Evolutionary conservation across 1,140 invertebrate species (phyloP).

Genomic region (Trachymyrmex septentrionalis): DNA sequence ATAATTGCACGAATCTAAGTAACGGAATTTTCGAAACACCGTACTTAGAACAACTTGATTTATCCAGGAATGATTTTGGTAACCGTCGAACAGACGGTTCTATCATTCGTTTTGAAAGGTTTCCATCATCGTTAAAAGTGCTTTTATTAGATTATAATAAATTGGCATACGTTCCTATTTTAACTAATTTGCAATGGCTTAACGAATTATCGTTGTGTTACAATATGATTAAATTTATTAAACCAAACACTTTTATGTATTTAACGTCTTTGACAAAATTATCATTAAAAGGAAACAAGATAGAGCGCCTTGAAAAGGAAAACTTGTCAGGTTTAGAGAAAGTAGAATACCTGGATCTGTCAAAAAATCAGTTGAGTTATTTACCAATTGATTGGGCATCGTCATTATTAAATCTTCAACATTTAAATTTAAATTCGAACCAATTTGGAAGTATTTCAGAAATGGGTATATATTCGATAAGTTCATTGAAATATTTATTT

Average conservation of each 20-base stretch:
- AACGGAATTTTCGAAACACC: neutral
- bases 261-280: constrained; percentile 23
- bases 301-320: neutral
- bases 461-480: neutral
- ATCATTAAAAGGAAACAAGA: constrained; percentile 43
- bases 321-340: neutral
- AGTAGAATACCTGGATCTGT: constrained; percentile 61
- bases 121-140: neutral
- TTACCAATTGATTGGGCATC: constrained; percentile 24
- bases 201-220: constrained; percentile 30
- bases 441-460: neutral
- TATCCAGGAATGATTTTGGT: neutral
- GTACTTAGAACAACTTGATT: neutral
- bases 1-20: neutral
- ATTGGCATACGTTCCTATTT: neutral
- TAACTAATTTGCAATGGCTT: neutral
- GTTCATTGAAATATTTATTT: constrained; percentile 30
- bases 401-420: neutral
- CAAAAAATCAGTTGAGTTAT: constrained; percentile 19
- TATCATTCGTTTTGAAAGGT: neutral
- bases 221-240: constrained; percentile 38
- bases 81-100: no score
- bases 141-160: constrained; percentile 55
- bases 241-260: neutral
- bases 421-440: constrained; percentile 57